Evolutionary conservation across 1,140 invertebrate genomes (phyloP), one percentile per base, ranked within the genome.

Genomic region (Macrobrachium nipponense): DNA sequence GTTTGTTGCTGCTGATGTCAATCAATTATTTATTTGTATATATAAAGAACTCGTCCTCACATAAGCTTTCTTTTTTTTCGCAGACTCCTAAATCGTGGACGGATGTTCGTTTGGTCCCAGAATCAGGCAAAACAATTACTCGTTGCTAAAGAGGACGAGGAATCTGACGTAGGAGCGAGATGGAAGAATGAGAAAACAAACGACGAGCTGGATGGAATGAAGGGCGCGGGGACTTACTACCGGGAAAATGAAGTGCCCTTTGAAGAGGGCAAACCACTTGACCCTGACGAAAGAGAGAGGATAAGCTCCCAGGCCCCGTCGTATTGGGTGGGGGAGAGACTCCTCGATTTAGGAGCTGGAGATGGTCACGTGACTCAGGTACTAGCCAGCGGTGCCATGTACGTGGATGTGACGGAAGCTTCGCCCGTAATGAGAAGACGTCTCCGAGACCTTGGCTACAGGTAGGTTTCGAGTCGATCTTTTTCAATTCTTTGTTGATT

Each of bases 71-170:
- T 91, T 87, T 12, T 86, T 66, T 85, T 80, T 77, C 87, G 68
- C 93, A 97, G 96, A 86, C 94, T 96, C 90, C 92, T 98, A 12
- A 94, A 95, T 20, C 93, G 97, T 66, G 97, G 97, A 18, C 97
- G 96, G 0, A 98, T 98, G 97, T 98, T 98, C 92, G 96, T 98
- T 4, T 94, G 97, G 88, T 98, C 97, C 0, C 91, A 92, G 51
- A 91, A 93, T 27, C 97, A 98, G 90, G 95, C 97, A 86, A 91
- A 93, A 87, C 90, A 92, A 82, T 92, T 98, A 78, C 92, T 96
- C 11, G 82, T 89, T 90, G 91, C 61, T 15, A 36, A n/a, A 23
- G 60, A 23, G n/a, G 36, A 70, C 23, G 27, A 61, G 17, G 59
- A 82, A 83, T 51, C 51, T 51, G 12, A 6, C 51, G 12, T 6